Conservation (phyloP, 2,888 invertebrate genomes). For the Heliconius aoede region DNA sequence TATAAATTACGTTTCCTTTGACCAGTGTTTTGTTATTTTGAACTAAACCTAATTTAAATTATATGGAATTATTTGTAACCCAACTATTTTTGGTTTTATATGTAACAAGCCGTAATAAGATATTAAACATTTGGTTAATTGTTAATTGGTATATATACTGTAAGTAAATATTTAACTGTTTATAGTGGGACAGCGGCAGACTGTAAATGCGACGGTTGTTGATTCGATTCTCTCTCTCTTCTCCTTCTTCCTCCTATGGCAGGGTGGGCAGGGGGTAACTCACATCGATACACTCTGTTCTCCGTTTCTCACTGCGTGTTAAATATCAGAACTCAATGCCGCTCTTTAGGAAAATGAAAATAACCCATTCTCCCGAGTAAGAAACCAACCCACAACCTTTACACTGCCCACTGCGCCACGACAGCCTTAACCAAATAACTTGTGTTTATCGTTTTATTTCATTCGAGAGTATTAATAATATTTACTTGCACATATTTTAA, state of each 20-base stretch:
- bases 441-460: not conserved
- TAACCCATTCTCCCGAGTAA: not conserved
- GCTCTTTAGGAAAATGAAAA: not conserved
- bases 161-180: not conserved
- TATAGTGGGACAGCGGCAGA: not conserved
- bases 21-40: not conserved
- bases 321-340: not conserved
- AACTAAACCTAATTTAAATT: constrained; percentile 9
- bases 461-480: not conserved
- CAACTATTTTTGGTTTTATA: constrained; percentile 1
- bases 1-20: not conserved
- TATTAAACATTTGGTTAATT: not conserved
- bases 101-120: not conserved
- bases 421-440: not conserved
- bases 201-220: not conserved
- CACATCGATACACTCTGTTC: not conserved
- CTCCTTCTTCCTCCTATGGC: too few species aligned
- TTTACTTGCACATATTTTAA: not conserved
- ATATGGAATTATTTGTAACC: not conserved
- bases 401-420: not conserved
- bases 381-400: too few species aligned
- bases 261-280: not conserved
- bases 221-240: too few species aligned
- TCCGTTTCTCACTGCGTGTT: not conserved
- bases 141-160: not conserved